Evolutionary conservation across 2,888 invertebrate species (phyloP), one percentile per base, ranked within the genome.

Genomic region (Smittia sp.): DNA sequence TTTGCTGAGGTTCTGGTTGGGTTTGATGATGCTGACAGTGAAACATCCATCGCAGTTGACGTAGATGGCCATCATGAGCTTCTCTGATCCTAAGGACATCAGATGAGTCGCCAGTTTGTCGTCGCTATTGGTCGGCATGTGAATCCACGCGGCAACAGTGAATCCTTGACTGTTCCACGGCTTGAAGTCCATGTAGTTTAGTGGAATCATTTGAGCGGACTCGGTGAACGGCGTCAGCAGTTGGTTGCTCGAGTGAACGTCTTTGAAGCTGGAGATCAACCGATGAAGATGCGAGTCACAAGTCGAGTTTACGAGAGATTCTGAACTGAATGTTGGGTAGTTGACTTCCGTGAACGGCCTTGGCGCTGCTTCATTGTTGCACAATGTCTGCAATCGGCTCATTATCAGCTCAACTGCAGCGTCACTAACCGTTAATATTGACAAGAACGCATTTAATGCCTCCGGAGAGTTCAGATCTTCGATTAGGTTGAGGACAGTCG

Each of bases 401-500:
- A 87, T 82, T 58, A 90, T 83, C 13, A 86, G 83, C 65, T 85
- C 81, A 76, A 86, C 81, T 0, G 88, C 86, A 1, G 87, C 86
- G 62, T 83, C 80, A 39, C 83, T 79, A 13, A 81, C 82, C 76
- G 87, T 85, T 78, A 90, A 85, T 76, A 89, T 84, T 24, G 85
- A 83, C 74, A 90, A 83, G 78, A 87, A 87, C 13, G 84, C 82
- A 4, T 85, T 83, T 75, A 90, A 80, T 1, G 79, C 78, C 68
- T 83, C 81, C 0, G 83, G 81, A 0, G 81, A 79, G 75, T 81
- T 81, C 1, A 83, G 75, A 66, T 83, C 80, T 15, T 83, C 83
- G 52, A 90, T 84, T 67, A 91, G 83, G 79, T 90, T 88, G 54
- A 90, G 80, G 70, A 89, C 84, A 66, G 88, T 86, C 76, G 86